Base-by-base conservation (phyloP, 2,113 vertebrate genomes). In the Pao palembangensis region DNA sequence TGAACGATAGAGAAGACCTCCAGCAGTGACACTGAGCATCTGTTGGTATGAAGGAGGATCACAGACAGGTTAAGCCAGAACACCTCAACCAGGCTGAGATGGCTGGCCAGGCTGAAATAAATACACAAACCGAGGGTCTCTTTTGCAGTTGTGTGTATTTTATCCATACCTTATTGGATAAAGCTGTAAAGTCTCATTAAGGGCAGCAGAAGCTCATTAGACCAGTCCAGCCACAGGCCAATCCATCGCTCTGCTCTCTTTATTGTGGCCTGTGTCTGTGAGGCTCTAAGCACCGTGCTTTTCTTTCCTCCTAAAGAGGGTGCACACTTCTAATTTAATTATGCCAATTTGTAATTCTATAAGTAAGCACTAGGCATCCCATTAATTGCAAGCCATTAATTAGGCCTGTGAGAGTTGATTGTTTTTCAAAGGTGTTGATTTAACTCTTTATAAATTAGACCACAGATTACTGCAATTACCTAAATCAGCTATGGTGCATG, bases 241-340 rank as follows among this genome's bases (percentile, higher is more conserved):
- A 64, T 76, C 79, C 51, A 52, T 78, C 57, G 67, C 53, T 50
- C 8, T 60, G 79, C 17, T 14, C 50, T 53, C 46, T 55, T 73
- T 42, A 58, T 61, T 67, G 53, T 74, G 67, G 64, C 72, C 64
- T 23, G 20, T 21, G 13, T 71, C 50, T 69, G 55, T 5, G 55
- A 42, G 34, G 60, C 60, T 21, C 19, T 34, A 31, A 54, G 52
- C 51, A 71, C 31, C 64, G 47, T 63, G 23, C 55, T 64, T 72
- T 18, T 48, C 46, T 48, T 18, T 48, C 17, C n/a, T 48, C 46
- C 46, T 18, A 17, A 18, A 17, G 13, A 44, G 13, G 6, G 18
- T 61, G 54, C 34, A 62, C 67, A 57, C 75, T 60, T 75, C 75
- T 67, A 83, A 85, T 80, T 72, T 42, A 76, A 68, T 67, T 79